Evolutionary conservation across 2,888 invertebrate species (phyloP), one percentile per base, ranked within the genome.

Genomic region (Drosophila glabriapex): DNA sequence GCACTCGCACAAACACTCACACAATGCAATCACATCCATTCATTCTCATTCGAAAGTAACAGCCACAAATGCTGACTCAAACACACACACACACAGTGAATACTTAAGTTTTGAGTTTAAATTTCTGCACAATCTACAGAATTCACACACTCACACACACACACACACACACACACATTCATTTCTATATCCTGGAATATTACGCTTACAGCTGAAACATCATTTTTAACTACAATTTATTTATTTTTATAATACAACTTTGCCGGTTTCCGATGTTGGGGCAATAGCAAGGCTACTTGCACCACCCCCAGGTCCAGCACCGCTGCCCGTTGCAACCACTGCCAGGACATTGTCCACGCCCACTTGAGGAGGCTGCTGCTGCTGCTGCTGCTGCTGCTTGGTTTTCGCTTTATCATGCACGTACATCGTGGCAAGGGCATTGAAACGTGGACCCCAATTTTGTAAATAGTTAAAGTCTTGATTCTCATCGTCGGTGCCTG

Each of bases 391-490:
- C 31, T 70, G 75, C 52, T 62, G 73, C 52, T 80, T 78, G 76
- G 78, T 62, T 91, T 90, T 91, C 86, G 90, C 82, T 78, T 90
- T 91, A 68, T 91, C 91, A 74, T 91, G 91, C 90, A 92, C 98
- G 94, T 99, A 99, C 97, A 99, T 97, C 94, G 98, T 97, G 65
- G 99, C 98, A 91, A 99, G 95, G 94, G 98, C 98, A 94, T 98
- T 97, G 94, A 99, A 99, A 91, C 98, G 96, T 73, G 99, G 99
- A 82, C 99, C 99, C 99, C 99, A 99, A 89, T 97, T 97, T 91
- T 98, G 97, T 92, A 99, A 95, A 94, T 99, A 98, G 94, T 98
- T 98, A 94, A 98, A 99, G 93, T 99, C 98, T 94, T 99, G 98
- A 92, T 97, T 96, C 94, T 98, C 97, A 94, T 98, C 98, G 94